phyloP scores from a whole-genome alignment of 2,888 invertebrate genomes.

The Ypsolopha sequella region DNA sequence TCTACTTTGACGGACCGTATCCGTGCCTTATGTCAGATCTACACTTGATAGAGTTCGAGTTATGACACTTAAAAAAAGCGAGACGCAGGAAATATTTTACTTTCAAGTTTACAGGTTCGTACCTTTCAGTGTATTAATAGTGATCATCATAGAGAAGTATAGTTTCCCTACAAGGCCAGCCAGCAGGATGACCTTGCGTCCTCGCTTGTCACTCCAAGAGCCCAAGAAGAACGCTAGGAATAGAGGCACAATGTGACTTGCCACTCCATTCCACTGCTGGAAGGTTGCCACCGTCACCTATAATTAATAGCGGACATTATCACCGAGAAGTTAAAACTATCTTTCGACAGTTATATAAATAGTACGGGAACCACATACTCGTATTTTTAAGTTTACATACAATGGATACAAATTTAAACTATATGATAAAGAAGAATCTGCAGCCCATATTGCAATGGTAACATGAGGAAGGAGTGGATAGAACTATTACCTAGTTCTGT shows the following conservation, averaged over 20 bases:
- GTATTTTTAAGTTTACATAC: background rate
- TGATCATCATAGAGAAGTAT: slow-evolving; percentile 80
- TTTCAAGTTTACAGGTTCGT: no score
- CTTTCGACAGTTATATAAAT: no score
- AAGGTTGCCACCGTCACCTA: slow-evolving; percentile 81
- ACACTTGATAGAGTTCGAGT: no score
- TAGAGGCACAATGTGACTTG: slow-evolving; percentile 80
- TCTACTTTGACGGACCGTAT: no score
- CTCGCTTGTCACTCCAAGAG: slow-evolving; percentile 85
- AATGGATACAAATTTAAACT: background rate
- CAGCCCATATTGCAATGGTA: no score
- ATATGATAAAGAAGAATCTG: background rate
- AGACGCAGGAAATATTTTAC: no score
- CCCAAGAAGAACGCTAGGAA: slow-evolving; percentile 84
- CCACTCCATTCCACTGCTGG: slow-evolving; percentile 83
- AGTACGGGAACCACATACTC: background rate
- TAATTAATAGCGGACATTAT: no score
- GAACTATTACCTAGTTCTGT: no score
- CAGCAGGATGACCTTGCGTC: slow-evolving; percentile 79
- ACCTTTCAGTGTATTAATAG: slow-evolving; percentile 76
- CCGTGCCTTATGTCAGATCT: no score
- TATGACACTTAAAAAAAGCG: no score
- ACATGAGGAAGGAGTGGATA: no score
- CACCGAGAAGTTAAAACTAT: no score
- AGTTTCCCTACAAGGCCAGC: slow-evolving; percentile 81